These are phyloP conservation scores for Actinernus sp. DNA, from an alignment of 92 coral and sea anemone genomes.

Conservation along the genomic window DNA sequence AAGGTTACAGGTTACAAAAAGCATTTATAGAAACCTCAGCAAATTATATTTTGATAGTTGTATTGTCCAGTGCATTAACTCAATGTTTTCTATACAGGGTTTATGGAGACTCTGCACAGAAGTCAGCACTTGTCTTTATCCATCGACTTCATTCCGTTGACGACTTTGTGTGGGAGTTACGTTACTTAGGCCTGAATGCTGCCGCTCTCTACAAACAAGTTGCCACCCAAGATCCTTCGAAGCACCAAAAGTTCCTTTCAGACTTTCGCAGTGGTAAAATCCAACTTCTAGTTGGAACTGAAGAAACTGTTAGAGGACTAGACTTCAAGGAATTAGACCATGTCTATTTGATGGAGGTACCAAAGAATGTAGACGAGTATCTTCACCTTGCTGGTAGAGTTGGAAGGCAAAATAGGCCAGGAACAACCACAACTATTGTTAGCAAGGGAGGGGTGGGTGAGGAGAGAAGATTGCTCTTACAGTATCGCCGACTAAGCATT, in stretches of 20 bases:
- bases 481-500: conserved; percentile 77
- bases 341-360: conserved; percentile 85
- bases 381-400: conserved; percentile 87
- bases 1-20: too few species aligned
- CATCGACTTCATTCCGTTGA: conserved; percentile 85
- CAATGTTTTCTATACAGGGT: conserved; percentile 37
- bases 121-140: conserved; percentile 84
- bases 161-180: conserved; percentile 81
- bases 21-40: too few species aligned
- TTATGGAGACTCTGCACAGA: conserved; percentile 67
- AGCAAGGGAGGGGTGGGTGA: conserved; percentile 55
- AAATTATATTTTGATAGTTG: too few species aligned
- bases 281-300: conserved; percentile 81
- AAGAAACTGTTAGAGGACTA: conserved; percentile 88
- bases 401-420: conserved; percentile 80
- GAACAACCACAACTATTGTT: conserved; percentile 81
- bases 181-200: conserved; percentile 77
- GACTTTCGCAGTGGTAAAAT: conserved; percentile 70
- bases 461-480: conserved; percentile 63
- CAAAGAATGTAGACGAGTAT: conserved; percentile 81
- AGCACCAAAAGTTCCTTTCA: conserved; percentile 53
- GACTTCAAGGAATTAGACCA: conserved; percentile 79
- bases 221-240: conserved; percentile 68
- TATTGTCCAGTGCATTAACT: too few species aligned
- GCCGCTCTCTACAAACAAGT: conserved; percentile 80